Base-by-base conservation (phyloP, 2,797 vertebrate species). In the Sebastes elongatus region DNA sequence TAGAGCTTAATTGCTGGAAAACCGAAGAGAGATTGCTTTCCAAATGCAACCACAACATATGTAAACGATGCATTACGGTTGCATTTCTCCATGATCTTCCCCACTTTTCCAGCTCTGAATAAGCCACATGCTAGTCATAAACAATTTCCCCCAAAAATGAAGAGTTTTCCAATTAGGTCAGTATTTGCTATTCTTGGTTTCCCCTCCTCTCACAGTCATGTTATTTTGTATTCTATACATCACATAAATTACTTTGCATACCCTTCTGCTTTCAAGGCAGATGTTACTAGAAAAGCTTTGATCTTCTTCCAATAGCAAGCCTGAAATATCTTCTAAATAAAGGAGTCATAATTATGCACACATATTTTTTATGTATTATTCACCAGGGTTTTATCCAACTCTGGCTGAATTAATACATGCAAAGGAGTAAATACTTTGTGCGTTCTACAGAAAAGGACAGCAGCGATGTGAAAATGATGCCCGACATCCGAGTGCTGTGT, bases 291-390 rank as follows among this genome's bases (percentile, higher is more conserved):
- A 87, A 83, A 86, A 75, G 64, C 91, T 93, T 90, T 93, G 91
- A 93, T 93, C 84, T 84, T n/a, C 57, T 74, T 83, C 88, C 89
- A 91, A 25, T 32, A 38, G 83, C 71, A 80, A 60, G 56, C 23
- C 76, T 79, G 76, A 85, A 86, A 85, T 70, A 77, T 76, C 76
- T 52, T 81, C 81, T 83, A 90, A 90, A 90, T 89, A 88, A 87
- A 84, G 72, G 38, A 9, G 30, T 73, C 65, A 91, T 94, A 88
- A 92, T 93, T 93, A 92, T 90, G 83, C 86, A 88, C 73, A 83
- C 70, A 72, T 84, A 83, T 86, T 84, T 86, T 86, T 49, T 49
- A 77, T 83, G 82, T 77, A 82, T 86, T 88, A 89, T 89, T 93
- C 90, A 88, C 78, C 70, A 74, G 65, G 63, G 74, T 74, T 86